These are phyloP conservation scores for Oreochromis mossambicus DNA, from an alignment of 2,797 vertebrate species.

Conservation along the genomic window DNA sequence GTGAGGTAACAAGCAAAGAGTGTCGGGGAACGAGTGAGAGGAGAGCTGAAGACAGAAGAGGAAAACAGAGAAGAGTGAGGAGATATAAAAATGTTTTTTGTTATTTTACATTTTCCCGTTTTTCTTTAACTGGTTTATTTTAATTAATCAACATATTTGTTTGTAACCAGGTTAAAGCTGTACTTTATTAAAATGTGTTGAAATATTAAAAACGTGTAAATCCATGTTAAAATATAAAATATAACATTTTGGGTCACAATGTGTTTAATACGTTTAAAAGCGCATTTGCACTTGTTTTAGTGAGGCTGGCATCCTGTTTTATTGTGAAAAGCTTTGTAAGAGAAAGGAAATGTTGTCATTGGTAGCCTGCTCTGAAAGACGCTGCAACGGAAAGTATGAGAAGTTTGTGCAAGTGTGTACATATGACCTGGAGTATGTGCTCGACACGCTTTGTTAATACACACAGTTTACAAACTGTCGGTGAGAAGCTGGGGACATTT, in stretches of 20 bases:
- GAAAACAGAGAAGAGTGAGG: neutral
- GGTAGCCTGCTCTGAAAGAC: neutral
- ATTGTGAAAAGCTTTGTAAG: neutral
- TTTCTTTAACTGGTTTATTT: neutral
- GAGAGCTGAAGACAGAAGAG: neutral
- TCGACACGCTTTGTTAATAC: neutral
- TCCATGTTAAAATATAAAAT: neutral
- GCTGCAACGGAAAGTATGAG: neutral
- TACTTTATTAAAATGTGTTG: neutral
- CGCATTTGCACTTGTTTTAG: fast-evolving
- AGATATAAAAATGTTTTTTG: neutral
- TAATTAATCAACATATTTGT: neutral
- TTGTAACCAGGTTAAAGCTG: neutral
- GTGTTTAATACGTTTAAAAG: neutral
- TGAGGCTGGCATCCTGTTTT: neutral
- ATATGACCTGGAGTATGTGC: neutral
- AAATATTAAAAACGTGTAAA: neutral
- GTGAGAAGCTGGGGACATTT: neutral
- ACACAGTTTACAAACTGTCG: neutral
- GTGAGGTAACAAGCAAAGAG: neutral
- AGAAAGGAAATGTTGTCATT: neutral
- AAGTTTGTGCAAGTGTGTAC: neutral
- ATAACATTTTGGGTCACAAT: fast-evolving
- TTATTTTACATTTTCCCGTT: neutral
- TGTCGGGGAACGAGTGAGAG: neutral